Base-by-base conservation (phyloP, 2,888 invertebrate species). In the Allolobophora icterica region DNA sequence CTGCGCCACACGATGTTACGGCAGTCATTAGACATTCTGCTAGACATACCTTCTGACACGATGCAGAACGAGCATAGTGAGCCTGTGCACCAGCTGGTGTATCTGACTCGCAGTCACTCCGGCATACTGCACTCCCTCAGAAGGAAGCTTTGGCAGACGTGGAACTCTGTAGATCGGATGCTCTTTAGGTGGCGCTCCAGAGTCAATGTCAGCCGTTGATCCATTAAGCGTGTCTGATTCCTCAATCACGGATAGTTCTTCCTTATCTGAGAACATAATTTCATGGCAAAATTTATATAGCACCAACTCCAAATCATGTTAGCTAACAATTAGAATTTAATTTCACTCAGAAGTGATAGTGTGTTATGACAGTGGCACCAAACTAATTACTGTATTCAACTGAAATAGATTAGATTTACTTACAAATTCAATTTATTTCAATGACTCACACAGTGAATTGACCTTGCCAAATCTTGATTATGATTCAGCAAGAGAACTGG, bases 41-140 rank as follows among this genome's bases (percentile, higher is more conserved):
- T 21, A 24, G 38, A 93, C 94, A 93, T 92, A 95, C 94, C 94
- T 93, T 92, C 93, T 93, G 40, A 94, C 93, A 84, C 94, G 93
- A 84, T 94, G 93, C 92, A 93, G 94, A 33, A 95, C 94, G 24
- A 94, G 92, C 89, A 94, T 93, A 38, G 95, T 95, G 34, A 95
- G 92, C 84, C 93, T 93, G 90, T 94, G 94, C 92, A 94, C 94
- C 58, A 94, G 92, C 91, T 94, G 93, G 92, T 94, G 94, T 91
- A 95, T 93, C 87, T 93, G 93, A 92, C 94, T 93, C 89, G 93
- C 93, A 58, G 94, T 92, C 90, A 95, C 92, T 91, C 93, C 93
- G 52, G 93, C 92, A 91, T 95, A 95, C 42, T 94, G 94, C 15
- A 95, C 94, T 0, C 94, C 94, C 52, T 94, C 94, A 71, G 94